phyloP scores from a whole-genome alignment of 64 coral and sea anemone species.

The Dendronephthya gigantea region DNA sequence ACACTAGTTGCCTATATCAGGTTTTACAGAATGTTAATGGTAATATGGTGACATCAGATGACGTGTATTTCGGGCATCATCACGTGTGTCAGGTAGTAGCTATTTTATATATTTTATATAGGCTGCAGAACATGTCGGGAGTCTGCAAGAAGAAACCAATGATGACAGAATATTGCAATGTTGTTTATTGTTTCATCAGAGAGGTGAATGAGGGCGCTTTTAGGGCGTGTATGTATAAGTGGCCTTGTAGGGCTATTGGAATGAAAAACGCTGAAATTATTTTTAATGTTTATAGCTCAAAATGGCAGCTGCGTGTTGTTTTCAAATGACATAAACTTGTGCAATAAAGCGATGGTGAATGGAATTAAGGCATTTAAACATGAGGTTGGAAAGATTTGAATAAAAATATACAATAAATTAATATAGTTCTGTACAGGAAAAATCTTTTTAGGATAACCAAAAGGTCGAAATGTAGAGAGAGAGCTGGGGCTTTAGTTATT shows the following conservation, averaged over 20 bases:
- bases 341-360: slow-evolving; percentile 89
- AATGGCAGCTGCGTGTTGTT: slow-evolving; percentile 72
- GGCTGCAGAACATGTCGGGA: not conserved
- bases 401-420: not conserved
- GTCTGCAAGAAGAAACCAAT: not conserved
- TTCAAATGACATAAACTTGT: slow-evolving; percentile 91
- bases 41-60: not conserved
- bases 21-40: no score
- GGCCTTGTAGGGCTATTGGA: no score
- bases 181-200: not conserved
- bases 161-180: slow-evolving; percentile 17
- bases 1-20: no score
- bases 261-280: not conserved
- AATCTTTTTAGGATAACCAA: not conserved
- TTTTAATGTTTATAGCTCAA: slow-evolving; percentile 27
- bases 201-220: not conserved
- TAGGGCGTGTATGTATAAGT: no score
- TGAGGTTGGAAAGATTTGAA: slow-evolving; percentile 31
- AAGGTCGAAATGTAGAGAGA: no score
- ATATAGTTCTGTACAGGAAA: not conserved
- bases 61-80: not conserved
- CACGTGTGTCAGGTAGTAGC: not conserved
- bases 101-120: not conserved
- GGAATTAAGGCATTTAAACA: slow-evolving; percentile 82
- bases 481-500: no score